Evolutionary conservation across 2,888 invertebrate species (phyloP).

Genomic region (Calameuta filiformis): DNA sequence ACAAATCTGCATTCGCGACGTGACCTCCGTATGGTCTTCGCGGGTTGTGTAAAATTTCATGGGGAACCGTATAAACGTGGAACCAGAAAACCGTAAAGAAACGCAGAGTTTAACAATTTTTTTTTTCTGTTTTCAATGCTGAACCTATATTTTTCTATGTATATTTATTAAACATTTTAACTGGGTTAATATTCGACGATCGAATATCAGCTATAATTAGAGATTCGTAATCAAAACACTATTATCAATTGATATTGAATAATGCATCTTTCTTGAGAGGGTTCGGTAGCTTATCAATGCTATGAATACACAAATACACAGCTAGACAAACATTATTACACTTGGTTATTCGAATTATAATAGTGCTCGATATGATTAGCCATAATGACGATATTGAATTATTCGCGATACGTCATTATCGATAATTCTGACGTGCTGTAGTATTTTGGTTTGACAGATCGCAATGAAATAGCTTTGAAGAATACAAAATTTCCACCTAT

Average conservation of each 20-base stretch:
- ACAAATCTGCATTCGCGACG: slow-evolving; percentile 31
- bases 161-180: background rate
- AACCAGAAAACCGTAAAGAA: background rate
- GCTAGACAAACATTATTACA: background rate
- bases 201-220: background rate
- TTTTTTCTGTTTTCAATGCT: background rate
- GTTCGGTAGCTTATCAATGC: no score
- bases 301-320: background rate
- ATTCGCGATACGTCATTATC: background rate
- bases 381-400: background rate
- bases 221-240: background rate
- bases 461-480: background rate
- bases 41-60: slow-evolving; percentile 16
- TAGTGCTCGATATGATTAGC: background rate
- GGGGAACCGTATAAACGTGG: background rate
- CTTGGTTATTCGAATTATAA: background rate
- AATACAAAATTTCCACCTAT: background rate
- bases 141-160: background rate
- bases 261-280: no score
- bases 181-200: background rate
- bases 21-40: slow-evolving; percentile 11
- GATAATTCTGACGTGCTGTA: background rate
- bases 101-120: background rate
- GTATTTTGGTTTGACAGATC: background rate
- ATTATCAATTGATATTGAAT: background rate